A percentile compares a stretch with the other conserved stretches of the same genome.
These are phyloP conservation scores for Nomada ruficornis DNA, from an alignment of 2,888 invertebrate species.

Conservation along the genomic window DNA sequence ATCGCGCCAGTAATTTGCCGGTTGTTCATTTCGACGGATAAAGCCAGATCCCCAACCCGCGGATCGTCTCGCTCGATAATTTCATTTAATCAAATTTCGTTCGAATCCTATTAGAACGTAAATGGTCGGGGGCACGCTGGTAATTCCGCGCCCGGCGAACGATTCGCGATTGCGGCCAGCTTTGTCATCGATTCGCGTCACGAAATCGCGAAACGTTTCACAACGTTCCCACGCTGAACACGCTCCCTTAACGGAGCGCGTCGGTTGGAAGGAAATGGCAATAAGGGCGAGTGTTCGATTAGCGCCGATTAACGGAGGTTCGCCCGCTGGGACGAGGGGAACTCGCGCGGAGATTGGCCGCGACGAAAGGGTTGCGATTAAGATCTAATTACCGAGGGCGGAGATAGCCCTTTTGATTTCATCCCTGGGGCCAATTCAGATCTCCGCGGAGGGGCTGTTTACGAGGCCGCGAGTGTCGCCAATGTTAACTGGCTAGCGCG, in stretches of 20 bases:
- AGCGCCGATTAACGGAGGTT: too few species aligned
- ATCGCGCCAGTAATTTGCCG: slow-evolving; percentile 28
- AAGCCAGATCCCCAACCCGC: slow-evolving; percentile 8
- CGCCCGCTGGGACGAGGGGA: too few species aligned
- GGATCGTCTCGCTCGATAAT: slow-evolving; percentile 9
- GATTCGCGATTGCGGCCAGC: background rate
- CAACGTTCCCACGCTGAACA: too few species aligned
- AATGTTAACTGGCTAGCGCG: background rate
- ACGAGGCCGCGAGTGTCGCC: too few species aligned
- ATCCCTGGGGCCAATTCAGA: background rate
- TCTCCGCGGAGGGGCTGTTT: too few species aligned
- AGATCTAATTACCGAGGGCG: background rate
- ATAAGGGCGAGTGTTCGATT: too few species aligned
- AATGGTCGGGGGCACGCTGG: background rate
- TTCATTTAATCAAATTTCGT: slow-evolving; percentile 28
- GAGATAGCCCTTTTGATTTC: background rate
- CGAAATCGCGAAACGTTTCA: too few species aligned
- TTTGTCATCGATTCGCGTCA: too few species aligned
- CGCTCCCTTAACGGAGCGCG: too few species aligned
- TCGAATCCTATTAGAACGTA: slow-evolving; percentile 6
- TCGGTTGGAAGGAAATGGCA: too few species aligned
- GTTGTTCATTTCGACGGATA: slow-evolving; percentile 1
- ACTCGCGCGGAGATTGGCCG: background rate
- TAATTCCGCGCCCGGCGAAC: background rate
- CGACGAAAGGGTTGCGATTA: slow-evolving; percentile 1